These are phyloP conservation scores for Petrolisthes cinctipes DNA, from an alignment of 2,888 invertebrate genomes.

Conservation along the genomic window DNA sequence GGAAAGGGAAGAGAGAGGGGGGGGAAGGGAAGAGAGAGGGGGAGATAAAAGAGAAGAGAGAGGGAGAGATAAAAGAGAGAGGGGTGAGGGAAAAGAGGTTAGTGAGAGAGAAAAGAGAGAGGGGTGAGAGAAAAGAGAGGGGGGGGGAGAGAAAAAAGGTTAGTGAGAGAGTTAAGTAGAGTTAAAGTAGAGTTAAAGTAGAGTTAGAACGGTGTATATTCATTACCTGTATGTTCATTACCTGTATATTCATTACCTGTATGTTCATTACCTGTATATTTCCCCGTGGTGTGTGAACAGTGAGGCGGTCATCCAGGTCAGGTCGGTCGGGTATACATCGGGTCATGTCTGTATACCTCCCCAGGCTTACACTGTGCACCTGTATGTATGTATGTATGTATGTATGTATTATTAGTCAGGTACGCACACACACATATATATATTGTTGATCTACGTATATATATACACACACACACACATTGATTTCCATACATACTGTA, in stretches of 20 bases:
- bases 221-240: too few relatives aligned
- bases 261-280: slow-evolving; percentile 74
- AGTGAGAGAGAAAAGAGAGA: neutral
- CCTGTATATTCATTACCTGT: too few relatives aligned
- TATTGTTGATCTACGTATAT: too few relatives aligned
- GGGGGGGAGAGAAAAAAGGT: neutral
- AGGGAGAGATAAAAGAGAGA: neutral
- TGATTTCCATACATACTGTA: too few relatives aligned
- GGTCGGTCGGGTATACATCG: slow-evolving; percentile 78
- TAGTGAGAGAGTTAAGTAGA: neutral
- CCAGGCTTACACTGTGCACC: slow-evolving; percentile 81
- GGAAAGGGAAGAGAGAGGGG: too few relatives aligned
- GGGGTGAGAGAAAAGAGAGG: neutral
- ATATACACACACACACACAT: neutral
- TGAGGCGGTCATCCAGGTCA: slow-evolving; percentile 81
- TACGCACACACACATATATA: neutral
- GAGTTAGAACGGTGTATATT: neutral
- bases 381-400: slow-evolving; percentile 66
- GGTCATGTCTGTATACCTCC: slow-evolving; percentile 81
- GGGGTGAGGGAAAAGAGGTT: neutral
- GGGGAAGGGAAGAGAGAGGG: neutral
- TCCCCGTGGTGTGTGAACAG: slow-evolving; percentile 83
- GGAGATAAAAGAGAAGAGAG: neutral
- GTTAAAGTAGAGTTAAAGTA: slow-evolving; percentile 9
- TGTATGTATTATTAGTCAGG: too few relatives aligned